Base-by-base conservation (phyloP, 1,140 invertebrate genomes). In the Lethocerus indicus region DNA sequence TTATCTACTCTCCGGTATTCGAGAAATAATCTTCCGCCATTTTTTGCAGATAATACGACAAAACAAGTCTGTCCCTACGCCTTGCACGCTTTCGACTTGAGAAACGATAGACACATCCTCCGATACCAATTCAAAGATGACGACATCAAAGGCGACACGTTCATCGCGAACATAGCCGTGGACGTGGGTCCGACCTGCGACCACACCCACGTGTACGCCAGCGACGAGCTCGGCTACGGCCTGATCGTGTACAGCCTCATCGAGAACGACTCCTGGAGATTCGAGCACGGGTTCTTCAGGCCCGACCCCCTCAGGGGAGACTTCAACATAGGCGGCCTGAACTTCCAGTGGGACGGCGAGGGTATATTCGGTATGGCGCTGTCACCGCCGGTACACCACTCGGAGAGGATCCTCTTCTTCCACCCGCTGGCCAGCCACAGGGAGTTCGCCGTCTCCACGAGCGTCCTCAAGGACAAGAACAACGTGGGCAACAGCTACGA, bases 331-430 rank as follows among this genome's bases (percentile, higher is more conserved):
- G 78, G 72, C 5, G 81, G 81, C 2, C 60, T 86, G 1, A 85
- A 85, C 59, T 87, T 85, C 68, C 81, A 86, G 63, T 87, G 83
- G 83, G 72, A 70, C 5, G 73, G 76, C 40, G 83, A 87, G 63
- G 83, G 83, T 5, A 81, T 87, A 39, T 87, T 87, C 53, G 83
- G 83, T 1, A 79, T 87, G 63, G 73, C 76, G 0, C 59, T 85
- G 2, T 76, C 81, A 0, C 75, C 81, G 1, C 61, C 73, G 9
- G 67, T 73, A 1, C 51, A 63, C 16, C 75, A 81, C 55, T 81
- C 80, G 28, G 81, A 67, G 55, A 72, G 79, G 50, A 77, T 74
- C 0, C 61, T 86, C 7, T 83, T 78, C 60, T 86, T 87, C 64
- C 81, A 79, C 58, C 81, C 83, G 1, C 59, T 87, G 26, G 76